phyloP scores from a whole-genome alignment of 2,888 invertebrate species.

The Bombyx huttoni region DNA sequence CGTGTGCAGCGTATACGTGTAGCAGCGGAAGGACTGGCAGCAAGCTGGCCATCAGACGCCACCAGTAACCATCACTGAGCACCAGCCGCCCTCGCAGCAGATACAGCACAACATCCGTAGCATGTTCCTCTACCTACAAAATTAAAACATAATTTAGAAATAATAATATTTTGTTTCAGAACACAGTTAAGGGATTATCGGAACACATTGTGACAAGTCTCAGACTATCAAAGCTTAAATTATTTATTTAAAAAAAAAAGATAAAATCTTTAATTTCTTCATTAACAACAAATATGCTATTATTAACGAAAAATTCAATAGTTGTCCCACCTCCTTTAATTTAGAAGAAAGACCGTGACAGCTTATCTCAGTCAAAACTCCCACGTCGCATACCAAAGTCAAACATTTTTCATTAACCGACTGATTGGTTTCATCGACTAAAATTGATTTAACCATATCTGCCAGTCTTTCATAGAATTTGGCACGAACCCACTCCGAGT shows the following conservation, averaged over 20 bases:
- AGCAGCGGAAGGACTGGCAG: slow-evolving; percentile 74
- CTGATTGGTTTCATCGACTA: slow-evolving; percentile 59
- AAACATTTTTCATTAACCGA: slow-evolving; percentile 58
- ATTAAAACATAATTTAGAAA: too few species aligned
- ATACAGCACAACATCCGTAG: slow-evolving; percentile 75
- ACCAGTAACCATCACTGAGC: slow-evolving; percentile 75
- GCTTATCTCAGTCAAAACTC: slow-evolving; percentile 75
- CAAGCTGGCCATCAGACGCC: slow-evolving; percentile 70
- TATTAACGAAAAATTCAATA: too few species aligned
- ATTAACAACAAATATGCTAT: too few species aligned
- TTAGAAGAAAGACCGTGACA: slow-evolving; percentile 71
- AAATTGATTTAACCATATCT: slow-evolving; percentile 60
- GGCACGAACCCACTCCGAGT: slow-evolving; percentile 61
- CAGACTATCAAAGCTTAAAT: too few species aligned
- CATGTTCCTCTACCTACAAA: slow-evolving; percentile 66
- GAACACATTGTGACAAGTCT: too few species aligned
- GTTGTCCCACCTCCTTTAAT: slow-evolving; percentile 28
- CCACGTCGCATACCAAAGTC: slow-evolving; percentile 69
- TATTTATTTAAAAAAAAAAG: too few species aligned
- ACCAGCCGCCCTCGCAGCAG: slow-evolving; percentile 76
- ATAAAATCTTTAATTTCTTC: too few species aligned
- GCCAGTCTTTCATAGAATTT: slow-evolving; percentile 70
- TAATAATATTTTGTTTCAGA: too few species aligned
- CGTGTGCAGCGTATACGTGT: slow-evolving; percentile 70
- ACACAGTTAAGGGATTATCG: too few species aligned